A percentile compares a stretch with the other conserved stretches of the same genome.
Evolutionary conservation across 2,888 invertebrate genomes (phyloP).

Genomic region (Acronicta leporina): DNA sequence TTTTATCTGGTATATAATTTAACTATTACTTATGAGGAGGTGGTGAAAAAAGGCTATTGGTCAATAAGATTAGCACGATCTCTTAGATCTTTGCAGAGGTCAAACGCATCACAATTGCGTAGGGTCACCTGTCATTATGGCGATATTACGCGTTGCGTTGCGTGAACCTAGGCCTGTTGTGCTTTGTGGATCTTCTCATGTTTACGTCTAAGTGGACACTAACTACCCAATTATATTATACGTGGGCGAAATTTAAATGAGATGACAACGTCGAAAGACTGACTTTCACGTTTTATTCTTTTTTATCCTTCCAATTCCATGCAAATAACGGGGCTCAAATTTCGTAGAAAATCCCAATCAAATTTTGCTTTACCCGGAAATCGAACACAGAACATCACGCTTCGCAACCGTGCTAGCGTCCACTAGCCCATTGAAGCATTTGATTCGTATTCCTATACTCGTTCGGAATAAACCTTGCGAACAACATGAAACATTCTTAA

Average conservation of each 20-base stretch:
- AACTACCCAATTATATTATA: slow-evolving; percentile 37
- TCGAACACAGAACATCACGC: too few species aligned
- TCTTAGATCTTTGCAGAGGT: slow-evolving; percentile 32
- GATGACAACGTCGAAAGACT: not conserved
- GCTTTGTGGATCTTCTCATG: slow-evolving; percentile 52
- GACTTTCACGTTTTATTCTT: slow-evolving; percentile 14
- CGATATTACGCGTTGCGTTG: slow-evolving; percentile 28
- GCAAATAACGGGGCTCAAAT: too few species aligned
- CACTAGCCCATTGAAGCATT: too few species aligned
- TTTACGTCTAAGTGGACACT: slow-evolving; percentile 45
- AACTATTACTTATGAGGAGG: too few species aligned
- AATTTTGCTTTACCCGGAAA: too few species aligned
- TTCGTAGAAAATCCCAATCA: too few species aligned
- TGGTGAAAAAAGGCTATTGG: not conserved
- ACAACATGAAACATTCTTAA: too few species aligned
- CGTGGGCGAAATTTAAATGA: slow-evolving; percentile 44
- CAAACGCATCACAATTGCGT: slow-evolving; percentile 42
- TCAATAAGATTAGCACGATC: not conserved
- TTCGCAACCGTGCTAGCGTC: too few species aligned
- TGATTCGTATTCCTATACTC: too few species aligned
- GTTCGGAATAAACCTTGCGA: too few species aligned
- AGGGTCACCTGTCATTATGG: slow-evolving; percentile 34
- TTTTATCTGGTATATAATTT: too few species aligned
- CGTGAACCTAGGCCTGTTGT: slow-evolving; percentile 52
- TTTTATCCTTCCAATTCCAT: too few species aligned